A percentile compares a stretch with the other conserved stretches of the same genome.
These are phyloP conservation scores for Scomber scombrus DNA, from an alignment of 2,113 vertebrate species.

Conservation along the genomic window DNA sequence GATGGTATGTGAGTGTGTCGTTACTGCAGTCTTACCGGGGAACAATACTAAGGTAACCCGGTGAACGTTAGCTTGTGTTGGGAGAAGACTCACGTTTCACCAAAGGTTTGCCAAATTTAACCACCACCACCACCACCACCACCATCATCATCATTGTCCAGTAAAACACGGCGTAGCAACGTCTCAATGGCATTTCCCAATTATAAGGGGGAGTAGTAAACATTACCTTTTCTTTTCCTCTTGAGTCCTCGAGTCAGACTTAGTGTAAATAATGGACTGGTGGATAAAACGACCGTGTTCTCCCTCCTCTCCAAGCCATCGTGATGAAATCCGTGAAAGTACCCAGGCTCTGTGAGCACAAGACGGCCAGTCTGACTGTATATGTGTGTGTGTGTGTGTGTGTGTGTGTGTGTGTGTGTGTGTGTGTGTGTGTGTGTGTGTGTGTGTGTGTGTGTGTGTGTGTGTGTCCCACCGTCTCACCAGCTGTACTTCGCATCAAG, in stretches of 20 bases:
- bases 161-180: slow-evolving; percentile 29
- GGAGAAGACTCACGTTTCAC: background rate
- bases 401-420: too few species aligned
- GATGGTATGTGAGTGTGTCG: background rate
- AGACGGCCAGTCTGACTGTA: background rate
- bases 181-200: background rate
- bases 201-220: background rate
- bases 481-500: slow-evolving; percentile 18
- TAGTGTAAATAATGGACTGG: slow-evolving; percentile 45
- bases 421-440: too few species aligned
- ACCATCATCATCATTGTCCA: background rate
- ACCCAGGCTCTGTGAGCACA: background rate
- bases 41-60: slow-evolving; percentile 27
- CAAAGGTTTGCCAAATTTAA: slow-evolving; percentile 7
- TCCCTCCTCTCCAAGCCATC: slow-evolving; percentile 70
- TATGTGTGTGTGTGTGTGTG: too few species aligned
- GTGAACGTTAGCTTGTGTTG: background rate
- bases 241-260: slow-evolving; percentile 29
- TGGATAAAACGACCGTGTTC: slow-evolving; percentile 53
- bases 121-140: slow-evolving; percentile 5
- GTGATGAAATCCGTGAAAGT: slow-evolving; percentile 53
- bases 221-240: slow-evolving; percentile 68
- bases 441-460: background rate
- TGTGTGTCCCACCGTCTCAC: slow-evolving; percentile 15
- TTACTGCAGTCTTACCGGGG: background rate